phyloP scores from a whole-genome alignment of 2,888 invertebrate genomes.

The Acleris sparsana region DNA sequence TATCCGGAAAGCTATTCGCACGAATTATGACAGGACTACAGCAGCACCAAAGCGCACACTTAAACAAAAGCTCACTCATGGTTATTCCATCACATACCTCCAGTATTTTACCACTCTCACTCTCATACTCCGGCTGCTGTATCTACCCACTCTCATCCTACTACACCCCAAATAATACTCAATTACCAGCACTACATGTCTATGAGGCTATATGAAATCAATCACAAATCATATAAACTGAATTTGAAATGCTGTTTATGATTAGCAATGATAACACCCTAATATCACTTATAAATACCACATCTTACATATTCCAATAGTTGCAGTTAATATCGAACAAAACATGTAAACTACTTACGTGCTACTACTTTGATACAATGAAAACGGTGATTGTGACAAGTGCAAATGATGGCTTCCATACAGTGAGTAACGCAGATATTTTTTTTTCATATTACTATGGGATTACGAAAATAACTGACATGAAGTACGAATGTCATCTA shows the following conservation, averaged over 20 bases:
- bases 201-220: too few relatives aligned
- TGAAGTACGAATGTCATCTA: slow-evolving; percentile 40
- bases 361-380: slow-evolving; percentile 29
- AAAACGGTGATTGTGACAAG: slow-evolving; percentile 19
- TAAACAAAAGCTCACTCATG: slow-evolving; percentile 6
- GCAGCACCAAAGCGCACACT: slow-evolving; percentile 26
- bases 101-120: not conserved
- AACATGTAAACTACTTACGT: slow-evolving; percentile 41
- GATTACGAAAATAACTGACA: slow-evolving; percentile 8
- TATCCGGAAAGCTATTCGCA: slow-evolving; percentile 14
- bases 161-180: slow-evolving; percentile 39
- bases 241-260: slow-evolving; percentile 26
- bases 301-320: slow-evolving; percentile 34
- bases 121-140: slow-evolving; percentile 29
- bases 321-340: slow-evolving; percentile 40
- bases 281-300: slow-evolving; percentile 40
- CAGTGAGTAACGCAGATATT: slow-evolving; percentile 1
- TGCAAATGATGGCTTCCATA: slow-evolving; percentile 19
- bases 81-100: not conserved
- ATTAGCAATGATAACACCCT: slow-evolving; percentile 32
- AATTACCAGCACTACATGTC: slow-evolving; percentile 13
- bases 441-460: slow-evolving; percentile 6
- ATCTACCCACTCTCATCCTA: slow-evolving; percentile 34
- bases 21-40: slow-evolving; percentile 6
- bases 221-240: slow-evolving; percentile 23